Conservation (phyloP, 2,888 invertebrate genomes). For the Mesochorus sp. region DNA sequence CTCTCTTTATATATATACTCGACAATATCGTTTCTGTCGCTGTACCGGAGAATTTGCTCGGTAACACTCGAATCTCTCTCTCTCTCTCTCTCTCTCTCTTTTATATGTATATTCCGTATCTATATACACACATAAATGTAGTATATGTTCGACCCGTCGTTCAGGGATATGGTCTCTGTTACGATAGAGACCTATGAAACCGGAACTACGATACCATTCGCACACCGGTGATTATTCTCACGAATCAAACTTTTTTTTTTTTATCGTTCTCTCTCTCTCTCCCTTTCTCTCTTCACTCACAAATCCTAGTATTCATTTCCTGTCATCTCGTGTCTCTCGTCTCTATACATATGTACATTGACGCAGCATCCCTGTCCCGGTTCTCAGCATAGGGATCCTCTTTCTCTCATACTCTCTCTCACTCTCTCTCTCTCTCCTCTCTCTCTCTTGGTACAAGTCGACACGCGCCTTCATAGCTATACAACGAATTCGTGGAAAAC, state of each 20-base stretch:
- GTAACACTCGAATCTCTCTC: not conserved
- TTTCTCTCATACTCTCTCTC: slow-evolving; percentile 4
- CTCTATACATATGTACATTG: slow-evolving; percentile 3
- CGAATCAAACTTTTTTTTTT: slow-evolving; percentile 45
- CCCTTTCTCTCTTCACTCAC: not conserved
- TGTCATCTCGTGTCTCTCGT: slow-evolving; percentile 31
- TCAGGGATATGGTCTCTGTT: slow-evolving; percentile 23
- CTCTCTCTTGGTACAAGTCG: slow-evolving; percentile 2
- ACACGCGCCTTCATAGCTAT: slow-evolving; percentile 34
- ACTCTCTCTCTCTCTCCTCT: slow-evolving; percentile 14
- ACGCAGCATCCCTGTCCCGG: slow-evolving; percentile 6
- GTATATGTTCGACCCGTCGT: slow-evolving; percentile 9
- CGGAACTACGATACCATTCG: slow-evolving; percentile 37
- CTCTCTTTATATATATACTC: not conserved
- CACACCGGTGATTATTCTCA: slow-evolving; percentile 53
- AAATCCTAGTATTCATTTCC: slow-evolving; percentile 11
- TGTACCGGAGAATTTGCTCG: slow-evolving; percentile 1
- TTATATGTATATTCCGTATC: too few relatives aligned
- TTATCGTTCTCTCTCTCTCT: slow-evolving; percentile 27
- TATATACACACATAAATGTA: too few relatives aligned
- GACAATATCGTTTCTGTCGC: slow-evolving; percentile 36
- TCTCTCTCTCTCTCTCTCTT: too few relatives aligned
- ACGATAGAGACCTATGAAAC: slow-evolving; percentile 37
- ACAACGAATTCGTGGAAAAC: slow-evolving; percentile 63
- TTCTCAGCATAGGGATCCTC: slow-evolving; percentile 11